These are phyloP conservation scores for Loris lydekkerianus DNA, from an alignment of 2,797 vertebrate genomes.

Conservation along the genomic window DNA sequence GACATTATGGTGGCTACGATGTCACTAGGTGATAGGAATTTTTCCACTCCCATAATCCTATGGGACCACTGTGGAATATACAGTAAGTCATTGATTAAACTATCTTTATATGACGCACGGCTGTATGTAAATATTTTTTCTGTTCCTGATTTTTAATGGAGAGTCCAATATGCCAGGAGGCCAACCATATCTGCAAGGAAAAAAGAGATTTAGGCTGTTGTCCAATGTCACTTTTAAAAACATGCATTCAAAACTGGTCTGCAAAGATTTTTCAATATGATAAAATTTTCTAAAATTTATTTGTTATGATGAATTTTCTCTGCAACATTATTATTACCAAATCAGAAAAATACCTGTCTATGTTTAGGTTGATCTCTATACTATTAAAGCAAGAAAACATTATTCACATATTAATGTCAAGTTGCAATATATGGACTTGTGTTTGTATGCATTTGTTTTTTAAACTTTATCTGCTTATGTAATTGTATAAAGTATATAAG, in stretches of 20 bases:
- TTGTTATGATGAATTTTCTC: not conserved
- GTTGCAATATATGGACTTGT: not conserved
- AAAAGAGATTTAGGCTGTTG: not conserved
- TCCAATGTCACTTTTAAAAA: not conserved
- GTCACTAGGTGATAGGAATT: not conserved
- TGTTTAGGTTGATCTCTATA: not conserved
- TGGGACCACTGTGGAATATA: not conserved
- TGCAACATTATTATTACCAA: not conserved
- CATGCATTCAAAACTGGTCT: not conserved
- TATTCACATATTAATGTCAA: not conserved
- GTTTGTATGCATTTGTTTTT: not conserved
- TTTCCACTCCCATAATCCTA: not conserved
- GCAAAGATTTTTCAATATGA: not conserved
- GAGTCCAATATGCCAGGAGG: not conserved
- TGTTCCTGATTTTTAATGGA: not conserved
- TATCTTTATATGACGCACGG: not conserved
- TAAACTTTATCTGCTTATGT: not conserved
- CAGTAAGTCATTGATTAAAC: not conserved
- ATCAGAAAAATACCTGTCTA: not conserved
- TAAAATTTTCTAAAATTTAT: not conserved
- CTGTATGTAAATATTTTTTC: not conserved
- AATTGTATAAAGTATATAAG: not conserved
- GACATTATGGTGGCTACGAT: not conserved
- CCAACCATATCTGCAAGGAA: not conserved
- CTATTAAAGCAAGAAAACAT: not conserved